Conservation (phyloP, 1,140 invertebrate species). For the Neocloeon triangulifer region DNA sequence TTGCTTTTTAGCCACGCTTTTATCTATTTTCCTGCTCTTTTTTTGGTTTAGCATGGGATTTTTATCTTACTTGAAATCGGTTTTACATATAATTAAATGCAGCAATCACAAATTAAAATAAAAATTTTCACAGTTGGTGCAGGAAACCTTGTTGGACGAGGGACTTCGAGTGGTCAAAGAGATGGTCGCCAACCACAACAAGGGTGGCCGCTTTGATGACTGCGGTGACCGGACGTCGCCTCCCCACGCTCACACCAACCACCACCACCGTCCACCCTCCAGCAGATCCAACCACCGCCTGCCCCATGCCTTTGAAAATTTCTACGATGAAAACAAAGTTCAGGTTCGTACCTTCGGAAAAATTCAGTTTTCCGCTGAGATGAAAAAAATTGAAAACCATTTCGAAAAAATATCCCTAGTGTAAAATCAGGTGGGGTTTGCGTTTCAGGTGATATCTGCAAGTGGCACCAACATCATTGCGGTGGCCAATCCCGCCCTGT, state of each 20-base stretch:
- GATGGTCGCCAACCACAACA: constrained; percentile 11
- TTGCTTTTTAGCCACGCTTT: too few species aligned
- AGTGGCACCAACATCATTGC: constrained; percentile 69
- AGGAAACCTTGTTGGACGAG: constrained; percentile 17
- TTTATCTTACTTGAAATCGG: too few species aligned
- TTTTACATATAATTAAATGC: too few species aligned
- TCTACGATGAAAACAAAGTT: constrained; percentile 12
- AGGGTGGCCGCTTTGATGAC: too few species aligned
- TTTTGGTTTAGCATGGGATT: too few species aligned
- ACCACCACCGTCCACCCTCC: background rate
- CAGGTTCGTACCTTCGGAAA: constrained; percentile 9
- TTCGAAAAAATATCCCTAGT: too few species aligned
- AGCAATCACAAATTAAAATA: too few species aligned
- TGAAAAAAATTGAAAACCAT: background rate
- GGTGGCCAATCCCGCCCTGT: constrained; percentile 61
- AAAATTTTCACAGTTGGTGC: constrained; percentile 16
- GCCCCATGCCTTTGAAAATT: constrained; percentile 9
- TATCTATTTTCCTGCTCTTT: too few species aligned
- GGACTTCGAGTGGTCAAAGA: constrained; percentile 17
- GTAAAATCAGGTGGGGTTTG: too few species aligned
- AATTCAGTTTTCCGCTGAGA: background rate
- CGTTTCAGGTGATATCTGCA: constrained; percentile 48
- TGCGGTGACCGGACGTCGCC: too few species aligned
- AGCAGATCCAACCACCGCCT: constrained; percentile 6
- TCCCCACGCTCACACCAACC: too few species aligned